Evolutionary conservation across 1,140 invertebrate genomes (phyloP), one percentile per base, ranked within the genome.

Genomic region (Sesamia nonagrioides): DNA sequence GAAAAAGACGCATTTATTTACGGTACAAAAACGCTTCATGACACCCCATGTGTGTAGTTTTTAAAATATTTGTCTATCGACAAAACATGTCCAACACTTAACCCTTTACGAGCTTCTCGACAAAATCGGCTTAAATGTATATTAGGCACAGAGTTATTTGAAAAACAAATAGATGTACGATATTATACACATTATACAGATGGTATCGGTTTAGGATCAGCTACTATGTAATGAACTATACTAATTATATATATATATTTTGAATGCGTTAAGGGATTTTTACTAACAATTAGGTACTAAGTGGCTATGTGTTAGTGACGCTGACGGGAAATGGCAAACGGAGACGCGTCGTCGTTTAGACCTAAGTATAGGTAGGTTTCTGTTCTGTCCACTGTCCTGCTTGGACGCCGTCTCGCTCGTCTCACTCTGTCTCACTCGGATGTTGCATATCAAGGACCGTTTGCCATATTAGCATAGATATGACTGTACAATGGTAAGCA

Each of bases 181-280:
- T 93, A 91, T 86, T 91, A 92, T 92, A 93, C 91, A 92, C 88
- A 86, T 83, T 91, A 89, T 90, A 92, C 88, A 90, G 86, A 89
- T 78, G 54, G 82, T 87, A 84, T 88, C 85, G 83, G 86, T 84
- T 86, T 92, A 92, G 90, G 80, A 88, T 86, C 90, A 90, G 89
- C 91, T 89, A 88, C 82, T 86, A 85, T 90, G 82, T 86, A 86
- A 69, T 78, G 37, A 69, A 88, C 82, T 91, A 86, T 85, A 84
- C 71, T 73, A 87, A 85, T 84, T 90, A 90, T 93, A 92, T 92
- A 92, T 92, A 92, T 92, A 94, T 94, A 93, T 94, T 91, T 94
- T 92, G 91, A 94, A 94, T 92, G 91, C 86, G 91, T 93, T 92
- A 93, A 94, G 91, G 90, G 90, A 92, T 94, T 94, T 94, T 94